Base-by-base conservation (phyloP, 2,113 vertebrate species). In the Oxyruncus cristatus region DNA sequence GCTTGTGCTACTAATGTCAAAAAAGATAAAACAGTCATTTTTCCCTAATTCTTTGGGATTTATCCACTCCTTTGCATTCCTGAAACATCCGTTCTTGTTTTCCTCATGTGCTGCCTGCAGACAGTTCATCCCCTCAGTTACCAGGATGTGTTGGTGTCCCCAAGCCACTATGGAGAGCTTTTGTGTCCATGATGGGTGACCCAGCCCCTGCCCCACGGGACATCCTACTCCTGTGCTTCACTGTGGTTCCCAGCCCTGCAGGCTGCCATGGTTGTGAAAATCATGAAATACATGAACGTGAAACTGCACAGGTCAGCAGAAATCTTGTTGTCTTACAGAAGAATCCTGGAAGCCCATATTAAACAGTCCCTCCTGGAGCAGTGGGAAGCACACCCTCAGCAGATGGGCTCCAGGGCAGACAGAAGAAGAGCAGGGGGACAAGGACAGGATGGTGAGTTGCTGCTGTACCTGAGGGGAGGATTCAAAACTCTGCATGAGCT, bases 391-490 rank as follows among this genome's bases (percentile, higher is more conserved):
- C 18, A 1, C 30, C 15, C 9, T 24, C n/a, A n/a, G 70, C n/a
- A 53, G 28, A 15, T 0, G 23, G 10, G 10, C 14, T 41, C 22
- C 2, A 4, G 35, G 49, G 6, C 0, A 2, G 42, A 6, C 32
- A 75, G 50, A 14, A n/a, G 32, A 23, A 35, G 42, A 41, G 65
- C 30, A 46, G 44, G 12, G 10, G 50, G 20, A 24, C 7, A 3
- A 12, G 2, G 4, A 4, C 5, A 8, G 33, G 14, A 17, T 1
- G 2, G 30, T 4, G 27, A 46, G 19, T 3, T 53, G 28, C 63
- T 50, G 67, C 67, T 37, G 71, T 0, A n/a, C 12, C 15, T 58
- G 41, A 8, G 13, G 52, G 50, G 15, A 42, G 3, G 9, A 8
- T 9, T 33, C 72, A 35, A 3, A 77, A 14, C 37, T 30, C 32